These are phyloP conservation scores for Silurus aristotelis DNA, from an alignment of 2,797 vertebrate species.

Conservation along the genomic window DNA sequence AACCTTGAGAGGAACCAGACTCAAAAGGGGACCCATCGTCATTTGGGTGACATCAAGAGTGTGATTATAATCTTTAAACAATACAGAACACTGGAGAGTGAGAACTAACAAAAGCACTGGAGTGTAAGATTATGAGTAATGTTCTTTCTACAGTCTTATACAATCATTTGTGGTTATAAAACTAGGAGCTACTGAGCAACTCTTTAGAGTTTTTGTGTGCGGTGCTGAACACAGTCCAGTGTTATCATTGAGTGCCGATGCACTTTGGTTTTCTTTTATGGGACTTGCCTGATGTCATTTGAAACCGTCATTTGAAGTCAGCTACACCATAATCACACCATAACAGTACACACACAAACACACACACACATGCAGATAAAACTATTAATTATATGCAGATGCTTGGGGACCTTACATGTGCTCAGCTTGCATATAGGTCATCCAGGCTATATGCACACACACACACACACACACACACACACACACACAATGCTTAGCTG, in stretches of 20 bases:
- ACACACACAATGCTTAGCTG: conserved; percentile 28
- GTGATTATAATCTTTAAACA: too few species aligned
- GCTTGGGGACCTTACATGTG: too few species aligned
- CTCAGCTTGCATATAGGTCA: conserved; percentile 11
- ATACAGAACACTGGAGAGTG: too few species aligned
- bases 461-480: neutral
- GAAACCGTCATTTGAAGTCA: neutral
- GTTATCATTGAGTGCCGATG: neutral
- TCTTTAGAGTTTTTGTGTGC: neutral
- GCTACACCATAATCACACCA: neutral
- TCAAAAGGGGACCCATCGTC: too few species aligned
- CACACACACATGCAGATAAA: neutral
- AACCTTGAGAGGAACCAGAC: too few species aligned
- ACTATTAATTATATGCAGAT: neutral
- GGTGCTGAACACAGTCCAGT: neutral
- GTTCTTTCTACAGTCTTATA: too few species aligned
- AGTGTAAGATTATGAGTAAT: too few species aligned
- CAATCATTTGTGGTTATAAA: too few species aligned
- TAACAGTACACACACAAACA: neutral
- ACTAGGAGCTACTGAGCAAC: too few species aligned
- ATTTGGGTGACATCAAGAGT: too few species aligned
- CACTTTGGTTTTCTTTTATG: neutral
- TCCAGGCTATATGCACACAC: conserved; percentile 5
- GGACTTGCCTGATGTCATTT: neutral
- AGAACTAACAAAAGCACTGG: too few species aligned